A percentile compares a stretch with the other conserved stretches of the same genome.
Evolutionary conservation across 1,140 invertebrate species (phyloP).

Genomic region (Elysia chlorotica): DNA sequence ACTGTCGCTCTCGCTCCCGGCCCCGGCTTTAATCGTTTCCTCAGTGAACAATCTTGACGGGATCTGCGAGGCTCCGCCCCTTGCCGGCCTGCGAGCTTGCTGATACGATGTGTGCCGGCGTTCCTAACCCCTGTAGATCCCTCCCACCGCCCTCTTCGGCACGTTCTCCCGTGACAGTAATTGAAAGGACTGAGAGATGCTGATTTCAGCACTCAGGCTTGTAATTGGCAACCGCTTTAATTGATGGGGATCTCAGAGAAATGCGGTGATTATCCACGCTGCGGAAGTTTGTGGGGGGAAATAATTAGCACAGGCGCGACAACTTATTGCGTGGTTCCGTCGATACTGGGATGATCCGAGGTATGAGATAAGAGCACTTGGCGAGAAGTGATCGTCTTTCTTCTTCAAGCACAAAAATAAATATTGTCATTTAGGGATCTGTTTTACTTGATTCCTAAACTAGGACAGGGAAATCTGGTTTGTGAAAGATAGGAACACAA

Average conservation of each 20-base stretch:
- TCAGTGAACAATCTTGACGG: neutral
- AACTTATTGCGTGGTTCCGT: neutral
- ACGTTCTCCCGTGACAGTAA: constrained; percentile 21
- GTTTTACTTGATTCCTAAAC: too few species aligned
- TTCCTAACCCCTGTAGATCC: constrained; percentile 14
- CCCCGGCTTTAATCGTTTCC: constrained; percentile 8
- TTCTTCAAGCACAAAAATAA: neutral
- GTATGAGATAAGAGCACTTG: neutral
- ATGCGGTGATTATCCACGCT: neutral
- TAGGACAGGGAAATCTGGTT: too few species aligned
- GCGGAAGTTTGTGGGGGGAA: neutral
- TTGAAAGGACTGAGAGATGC: constrained; percentile 20
- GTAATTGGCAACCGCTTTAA: constrained; percentile 22
- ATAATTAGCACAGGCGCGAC: constrained; percentile 5
- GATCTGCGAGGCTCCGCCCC: constrained; percentile 6
- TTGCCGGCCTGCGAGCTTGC: neutral
- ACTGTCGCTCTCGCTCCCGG: neutral
- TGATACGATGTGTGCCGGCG: constrained; percentile 7
- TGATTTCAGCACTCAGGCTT: constrained; percentile 18
- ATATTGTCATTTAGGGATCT: neutral
- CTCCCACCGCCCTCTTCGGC: constrained; percentile 9
- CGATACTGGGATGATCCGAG: neutral
- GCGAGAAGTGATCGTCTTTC: neutral
- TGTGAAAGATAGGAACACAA: too few species aligned
- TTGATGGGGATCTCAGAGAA: constrained; percentile 9